Percentiles rank a stretch among this genome's conserved stretches.
Evolutionary conservation across 2,113 vertebrate species (phyloP).

Genomic region (Dipodomys ordii): DNA sequence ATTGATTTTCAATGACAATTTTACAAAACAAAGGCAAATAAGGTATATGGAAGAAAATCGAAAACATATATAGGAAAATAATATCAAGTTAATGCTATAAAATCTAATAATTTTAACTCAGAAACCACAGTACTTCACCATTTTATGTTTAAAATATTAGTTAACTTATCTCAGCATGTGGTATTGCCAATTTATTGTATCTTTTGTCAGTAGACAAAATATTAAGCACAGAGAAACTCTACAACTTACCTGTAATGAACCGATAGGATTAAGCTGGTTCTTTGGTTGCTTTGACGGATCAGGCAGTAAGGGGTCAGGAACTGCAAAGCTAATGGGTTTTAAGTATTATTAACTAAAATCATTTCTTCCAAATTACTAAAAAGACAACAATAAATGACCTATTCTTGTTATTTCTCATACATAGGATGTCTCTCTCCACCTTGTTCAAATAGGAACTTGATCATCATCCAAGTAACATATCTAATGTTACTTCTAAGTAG

Average conservation of each 20-base stretch:
- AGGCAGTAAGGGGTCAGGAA: constrained; percentile 81
- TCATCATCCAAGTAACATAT: neutral
- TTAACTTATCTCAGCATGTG: neutral
- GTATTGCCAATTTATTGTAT: neutral
- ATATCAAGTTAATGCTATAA: constrained; percentile 51
- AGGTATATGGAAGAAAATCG: constrained; percentile 55
- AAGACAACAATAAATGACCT: constrained; percentile 16
- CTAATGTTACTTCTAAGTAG: constrained; percentile 11
- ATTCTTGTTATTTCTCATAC: neutral
- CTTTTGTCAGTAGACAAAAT: constrained; percentile 52
- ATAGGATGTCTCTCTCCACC: neutral
- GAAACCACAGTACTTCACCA: constrained; percentile 20
- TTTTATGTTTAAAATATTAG: constrained; percentile 50
- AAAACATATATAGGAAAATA: constrained; percentile 23
- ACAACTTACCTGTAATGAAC: constrained; percentile 84
- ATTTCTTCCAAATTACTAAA: constrained; percentile 3
- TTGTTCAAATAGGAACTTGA: neutral
- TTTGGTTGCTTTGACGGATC: constrained; percentile 83
- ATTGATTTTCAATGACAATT: constrained; percentile 60
- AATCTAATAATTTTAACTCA: constrained; percentile 30
- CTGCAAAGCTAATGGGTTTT: constrained; percentile 83
- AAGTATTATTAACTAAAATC: constrained; percentile 61
- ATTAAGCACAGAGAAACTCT: constrained; percentile 4
- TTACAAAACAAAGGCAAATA: constrained; percentile 64
- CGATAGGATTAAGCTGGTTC: constrained; percentile 86